These are phyloP conservation scores for Temnothorax unifasciatus DNA, from an alignment of 2,888 invertebrate species.

Conservation along the genomic window DNA sequence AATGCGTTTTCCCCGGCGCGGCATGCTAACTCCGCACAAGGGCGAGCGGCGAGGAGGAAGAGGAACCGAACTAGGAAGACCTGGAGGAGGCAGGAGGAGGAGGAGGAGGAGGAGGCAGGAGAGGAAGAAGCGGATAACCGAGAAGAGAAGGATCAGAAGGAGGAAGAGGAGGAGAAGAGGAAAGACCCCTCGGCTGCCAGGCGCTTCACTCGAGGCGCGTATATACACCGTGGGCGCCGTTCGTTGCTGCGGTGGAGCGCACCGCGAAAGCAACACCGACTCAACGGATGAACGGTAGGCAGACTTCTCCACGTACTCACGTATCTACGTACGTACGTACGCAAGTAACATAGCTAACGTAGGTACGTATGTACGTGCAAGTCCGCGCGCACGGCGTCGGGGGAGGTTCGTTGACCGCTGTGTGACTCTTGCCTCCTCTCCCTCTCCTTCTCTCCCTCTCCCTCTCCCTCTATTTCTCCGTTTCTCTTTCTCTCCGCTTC, in stretches of 20 bases:
- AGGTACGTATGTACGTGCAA: slow-evolving; percentile 54
- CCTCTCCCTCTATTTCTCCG: neutral
- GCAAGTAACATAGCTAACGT: slow-evolving; percentile 65
- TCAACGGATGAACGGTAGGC: slow-evolving; percentile 72
- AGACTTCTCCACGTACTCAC: slow-evolving; percentile 61
- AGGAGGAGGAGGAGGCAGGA: slow-evolving; percentile 33
- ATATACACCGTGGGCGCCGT: slow-evolving; percentile 64
- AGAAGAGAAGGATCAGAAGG: slow-evolving; percentile 44
- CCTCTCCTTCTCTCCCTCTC: neutral
- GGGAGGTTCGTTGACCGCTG: slow-evolving; percentile 84
- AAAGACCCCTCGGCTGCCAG: slow-evolving; percentile 58
- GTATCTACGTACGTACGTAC: slow-evolving; percentile 64
- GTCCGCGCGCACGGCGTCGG: slow-evolving; percentile 63
- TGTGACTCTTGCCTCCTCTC: slow-evolving; percentile 78
- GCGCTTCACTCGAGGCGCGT: slow-evolving; percentile 63
- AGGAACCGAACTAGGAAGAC: slow-evolving; percentile 51
- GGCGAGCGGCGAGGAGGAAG: slow-evolving; percentile 47
- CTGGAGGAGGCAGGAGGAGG: slow-evolving; percentile 24
- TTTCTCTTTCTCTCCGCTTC: slow-evolving; percentile 20
- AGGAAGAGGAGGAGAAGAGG: slow-evolving; percentile 44
- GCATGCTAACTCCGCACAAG: slow-evolving; percentile 32
- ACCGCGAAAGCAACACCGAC: slow-evolving; percentile 59
- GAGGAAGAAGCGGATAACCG: slow-evolving; percentile 41
- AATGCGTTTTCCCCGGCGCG: slow-evolving; percentile 26
- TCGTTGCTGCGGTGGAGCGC: slow-evolving; percentile 45